phyloP scores from a whole-genome alignment of 2,888 invertebrate species.

The Cantharis nigra region DNA sequence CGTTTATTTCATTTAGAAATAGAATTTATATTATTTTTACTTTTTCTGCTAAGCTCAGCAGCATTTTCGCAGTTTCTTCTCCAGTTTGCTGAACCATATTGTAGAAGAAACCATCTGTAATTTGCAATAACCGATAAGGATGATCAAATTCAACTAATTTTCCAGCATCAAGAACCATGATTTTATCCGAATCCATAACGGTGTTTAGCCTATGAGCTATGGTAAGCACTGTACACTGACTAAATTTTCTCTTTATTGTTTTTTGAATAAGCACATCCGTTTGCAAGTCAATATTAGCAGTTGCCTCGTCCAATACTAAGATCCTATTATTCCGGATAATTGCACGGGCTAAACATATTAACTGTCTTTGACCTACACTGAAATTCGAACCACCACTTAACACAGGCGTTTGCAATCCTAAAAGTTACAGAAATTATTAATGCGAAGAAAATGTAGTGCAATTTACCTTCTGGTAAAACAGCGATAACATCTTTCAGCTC shows the following conservation, averaged over 20 bases:
- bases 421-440: neutral
- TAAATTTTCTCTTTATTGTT: conserved; percentile 72
- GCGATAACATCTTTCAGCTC: conserved; percentile 75
- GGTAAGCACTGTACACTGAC: conserved; percentile 74
- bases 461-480: neutral
- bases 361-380: neutral
- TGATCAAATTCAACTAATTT: conserved; percentile 74
- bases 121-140: conserved; percentile 68
- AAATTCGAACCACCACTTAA: neutral
- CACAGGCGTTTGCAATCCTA: conserved; percentile 21
- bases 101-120: conserved; percentile 42
- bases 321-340: neutral
- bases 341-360: neutral
- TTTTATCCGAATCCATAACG: conserved; percentile 79
- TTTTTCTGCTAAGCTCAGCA: neutral
- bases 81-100: conserved; percentile 6
- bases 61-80: neutral
- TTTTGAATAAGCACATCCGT: conserved; percentile 76
- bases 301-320: neutral
- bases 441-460: neutral
- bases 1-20: too few relatives aligned
- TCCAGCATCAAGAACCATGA: conserved; percentile 77
- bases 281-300: conserved; percentile 68
- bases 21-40: neutral
- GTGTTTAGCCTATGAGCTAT: conserved; percentile 81